Percentiles rank a stretch among this genome's conserved stretches.
phyloP scores from a whole-genome alignment of 2,888 invertebrate genomes.

The Cryptus viduatorius region DNA sequence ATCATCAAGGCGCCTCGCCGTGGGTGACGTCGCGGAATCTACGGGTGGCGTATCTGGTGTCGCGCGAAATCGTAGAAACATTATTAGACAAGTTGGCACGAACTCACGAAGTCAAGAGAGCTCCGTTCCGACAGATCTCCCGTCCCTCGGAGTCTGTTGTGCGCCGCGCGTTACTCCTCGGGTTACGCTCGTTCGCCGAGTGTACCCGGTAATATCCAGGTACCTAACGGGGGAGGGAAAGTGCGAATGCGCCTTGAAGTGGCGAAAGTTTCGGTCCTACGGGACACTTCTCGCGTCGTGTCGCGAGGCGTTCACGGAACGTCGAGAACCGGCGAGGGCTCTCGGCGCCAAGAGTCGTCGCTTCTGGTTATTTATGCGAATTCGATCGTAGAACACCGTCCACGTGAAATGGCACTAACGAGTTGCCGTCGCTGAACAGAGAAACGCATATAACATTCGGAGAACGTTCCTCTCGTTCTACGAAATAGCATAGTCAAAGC shows the following conservation, averaged over 20 bases:
- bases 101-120: conserved; percentile 6
- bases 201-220: conserved; percentile 4
- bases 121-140: not conserved
- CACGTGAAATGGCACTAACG: conserved; percentile 55
- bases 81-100: conserved; percentile 24
- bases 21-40: not conserved
- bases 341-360: conserved; percentile 9
- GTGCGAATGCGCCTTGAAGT: conserved; percentile 5
- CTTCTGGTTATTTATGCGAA: conserved; percentile 51
- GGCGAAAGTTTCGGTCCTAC: conserved; percentile 22
- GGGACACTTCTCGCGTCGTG: conserved; percentile 9
- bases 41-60: not conserved
- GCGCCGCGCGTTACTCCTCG: not conserved
- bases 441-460: not conserved
- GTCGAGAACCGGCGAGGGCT: conserved; percentile 11
- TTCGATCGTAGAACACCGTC: conserved; percentile 37
- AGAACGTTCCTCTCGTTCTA: not conserved
- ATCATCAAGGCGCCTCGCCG: not conserved
- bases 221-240: conserved; percentile 20
- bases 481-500: too few species aligned
- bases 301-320: not conserved
- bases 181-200: not conserved
- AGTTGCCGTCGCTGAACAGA: conserved; percentile 10
- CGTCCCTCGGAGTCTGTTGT: not conserved
- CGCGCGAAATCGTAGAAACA: conserved; percentile 13